These are phyloP conservation scores for Coccyzus lansbergi DNA, from an alignment of 2,797 vertebrate species.

Conservation along the genomic window DNA sequence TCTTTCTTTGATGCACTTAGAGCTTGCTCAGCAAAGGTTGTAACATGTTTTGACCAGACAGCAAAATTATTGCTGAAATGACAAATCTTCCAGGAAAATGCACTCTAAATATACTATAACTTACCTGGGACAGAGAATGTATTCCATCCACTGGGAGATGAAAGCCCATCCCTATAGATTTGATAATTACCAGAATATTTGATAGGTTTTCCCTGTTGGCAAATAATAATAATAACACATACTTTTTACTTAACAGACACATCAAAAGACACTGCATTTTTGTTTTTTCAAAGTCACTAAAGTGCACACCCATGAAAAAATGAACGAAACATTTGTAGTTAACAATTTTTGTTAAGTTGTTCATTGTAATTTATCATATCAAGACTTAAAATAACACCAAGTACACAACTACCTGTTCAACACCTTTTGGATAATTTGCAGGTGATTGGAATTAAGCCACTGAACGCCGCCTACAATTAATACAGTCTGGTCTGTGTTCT, in stretches of 20 bases:
- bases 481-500: conserved; percentile 86
- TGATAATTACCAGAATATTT: conserved; percentile 90
- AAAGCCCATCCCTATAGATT: conserved; percentile 95
- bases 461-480: conserved; percentile 95
- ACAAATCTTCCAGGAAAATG: neutral
- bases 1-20: neutral
- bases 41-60: neutral
- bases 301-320: neutral
- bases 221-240: neutral
- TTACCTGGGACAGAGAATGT: conserved; percentile 87
- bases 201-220: conserved; percentile 84
- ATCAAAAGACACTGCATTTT: neutral
- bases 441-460: conserved; percentile 91
- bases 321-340: neutral
- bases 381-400: neutral
- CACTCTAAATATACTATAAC: conserved; percentile 2
- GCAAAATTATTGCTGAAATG: neutral
- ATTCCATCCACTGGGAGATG: conserved; percentile 93
- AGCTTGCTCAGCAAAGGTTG: neutral
- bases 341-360: neutral
- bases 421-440: conserved; percentile 87
- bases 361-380: neutral
- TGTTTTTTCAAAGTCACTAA: neutral
- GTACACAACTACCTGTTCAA: conserved; percentile 80
- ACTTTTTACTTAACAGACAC: neutral